A percentile compares a stretch with the other conserved stretches of the same genome.
phyloP scores from a whole-genome alignment of 2,888 invertebrate genomes.

The Artemia sinica region DNA sequence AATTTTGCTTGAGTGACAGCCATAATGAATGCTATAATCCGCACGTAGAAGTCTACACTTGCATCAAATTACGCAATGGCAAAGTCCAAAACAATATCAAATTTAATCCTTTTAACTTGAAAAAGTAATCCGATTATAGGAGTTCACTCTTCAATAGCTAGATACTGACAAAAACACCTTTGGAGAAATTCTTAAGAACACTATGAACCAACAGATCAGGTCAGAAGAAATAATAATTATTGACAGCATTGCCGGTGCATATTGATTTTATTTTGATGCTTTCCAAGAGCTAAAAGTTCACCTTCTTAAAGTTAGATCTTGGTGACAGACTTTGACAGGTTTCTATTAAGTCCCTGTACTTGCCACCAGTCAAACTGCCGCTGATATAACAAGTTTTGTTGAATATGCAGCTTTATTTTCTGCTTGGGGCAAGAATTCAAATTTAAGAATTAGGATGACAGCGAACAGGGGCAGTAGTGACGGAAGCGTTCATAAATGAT shows the following conservation, averaged over 20 bases:
- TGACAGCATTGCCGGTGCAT: slow-evolving; percentile 12
- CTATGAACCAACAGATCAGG: background rate
- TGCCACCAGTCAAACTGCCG: background rate
- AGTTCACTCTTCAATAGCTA: no score
- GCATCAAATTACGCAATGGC: no score
- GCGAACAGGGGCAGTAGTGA: no score
- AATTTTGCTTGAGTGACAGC: no score
- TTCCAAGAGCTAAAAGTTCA: slow-evolving; percentile 2
- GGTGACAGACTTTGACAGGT: background rate
- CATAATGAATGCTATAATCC: no score
- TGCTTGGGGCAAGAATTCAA: no score
- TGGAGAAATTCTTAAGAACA: background rate
- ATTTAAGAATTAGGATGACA: no score
- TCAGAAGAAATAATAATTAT: background rate
- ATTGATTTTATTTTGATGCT: background rate
- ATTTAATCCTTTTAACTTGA: no score
- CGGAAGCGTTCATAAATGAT: no score
- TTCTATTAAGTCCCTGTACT: background rate
- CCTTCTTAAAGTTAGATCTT: background rate
- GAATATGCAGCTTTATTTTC: background rate
- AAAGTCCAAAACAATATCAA: no score
- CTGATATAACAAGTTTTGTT: background rate
- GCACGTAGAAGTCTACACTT: no score
- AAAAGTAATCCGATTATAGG: no score
- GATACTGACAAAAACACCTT: background rate